Base-by-base conservation (phyloP, 2,797 vertebrate species). In the Peromyscus eremicus region DNA sequence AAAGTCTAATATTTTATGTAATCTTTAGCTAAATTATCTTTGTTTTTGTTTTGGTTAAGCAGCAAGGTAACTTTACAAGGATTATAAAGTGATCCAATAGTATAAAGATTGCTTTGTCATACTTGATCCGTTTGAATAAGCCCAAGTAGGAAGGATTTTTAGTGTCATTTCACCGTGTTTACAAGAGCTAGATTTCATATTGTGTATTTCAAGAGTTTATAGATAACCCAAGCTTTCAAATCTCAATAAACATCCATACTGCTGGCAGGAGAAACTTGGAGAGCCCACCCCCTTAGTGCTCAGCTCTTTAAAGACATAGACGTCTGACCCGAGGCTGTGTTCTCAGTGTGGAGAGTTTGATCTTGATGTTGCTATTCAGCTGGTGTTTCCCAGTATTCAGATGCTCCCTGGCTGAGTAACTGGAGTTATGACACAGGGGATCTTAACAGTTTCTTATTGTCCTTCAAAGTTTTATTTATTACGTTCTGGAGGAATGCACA, bases 351-450 rank as follows among this genome's bases (percentile, higher is more conserved):
- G 77, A 97, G 94, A 92, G 96, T 98, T 98, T 97, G 91, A 91
- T 98, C 96, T 97, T 97, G 97, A 97, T 97, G 98, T 98, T 97
- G 94, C 96, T 98, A 95, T 98, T 97, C 92, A 96, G 94, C 94
- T 98, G 98, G 95, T 96, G 95, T 97, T 98, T 98, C 95, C 79
- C 52, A 87, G 40, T 52, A n/a, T 43, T 94, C 90, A 97, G 90
- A 97, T 97, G 49, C 73, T 52, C n/a, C 73, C 68, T 17, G 11
- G 9, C 46, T 90, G 73, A 76, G 83, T 85, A 71, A 83, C 25
- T 43, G 52, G 23, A 76, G 88, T 29, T 13, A 49, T 73, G 87
- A 68, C 23, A 73, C 21, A 87, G 68, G 43, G 37, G 76, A 80
- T 81, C 19, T 19, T 88, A 87, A 71, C 57, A 85, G 13, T 87